Evolutionary conservation across 2,888 invertebrate species (phyloP).

Genomic region (Hyalella azteca): DNA sequence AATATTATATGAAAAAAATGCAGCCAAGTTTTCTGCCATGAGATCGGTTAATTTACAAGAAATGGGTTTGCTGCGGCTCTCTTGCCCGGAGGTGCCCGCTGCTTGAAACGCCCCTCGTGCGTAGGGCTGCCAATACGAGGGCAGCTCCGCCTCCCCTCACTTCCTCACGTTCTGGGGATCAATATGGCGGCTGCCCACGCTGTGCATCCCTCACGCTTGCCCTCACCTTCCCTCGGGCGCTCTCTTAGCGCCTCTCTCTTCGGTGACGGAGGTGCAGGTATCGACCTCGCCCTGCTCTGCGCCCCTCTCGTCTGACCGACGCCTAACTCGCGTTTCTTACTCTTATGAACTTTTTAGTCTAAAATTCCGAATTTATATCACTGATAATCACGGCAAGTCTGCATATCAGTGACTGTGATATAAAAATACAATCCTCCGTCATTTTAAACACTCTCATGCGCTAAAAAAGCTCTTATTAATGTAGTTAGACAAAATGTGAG

Average conservation of each 20-base stretch:
- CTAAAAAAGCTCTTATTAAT: no score
- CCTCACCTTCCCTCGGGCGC: background rate
- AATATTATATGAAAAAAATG: no score
- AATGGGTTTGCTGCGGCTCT: background rate
- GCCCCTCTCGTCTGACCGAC: background rate
- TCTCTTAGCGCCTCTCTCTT: background rate
- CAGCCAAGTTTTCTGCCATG: no score
- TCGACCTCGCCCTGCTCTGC: conserved; percentile 34
- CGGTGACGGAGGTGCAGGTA: conserved; percentile 14
- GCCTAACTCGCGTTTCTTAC: background rate
- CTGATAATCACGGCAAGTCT: no score
- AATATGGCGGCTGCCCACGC: conserved; percentile 29
- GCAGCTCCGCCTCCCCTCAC: conserved; percentile 23
- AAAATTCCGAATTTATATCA: no score
- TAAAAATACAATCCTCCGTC: no score
- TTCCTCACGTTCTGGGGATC: conserved; percentile 4
- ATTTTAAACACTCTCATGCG: no score
- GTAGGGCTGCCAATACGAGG: background rate
- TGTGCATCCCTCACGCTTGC: background rate
- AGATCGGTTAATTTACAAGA: background rate
- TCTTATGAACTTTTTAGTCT: no score
- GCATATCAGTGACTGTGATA: no score
- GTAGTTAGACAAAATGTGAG: background rate
- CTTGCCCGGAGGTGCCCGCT: background rate
- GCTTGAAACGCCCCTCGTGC: background rate